Percentiles rank a stretch among this genome's conserved stretches.
Evolutionary conservation across 2,797 vertebrate species (phyloP).

Genomic region (Cheirogaleus major): DNA sequence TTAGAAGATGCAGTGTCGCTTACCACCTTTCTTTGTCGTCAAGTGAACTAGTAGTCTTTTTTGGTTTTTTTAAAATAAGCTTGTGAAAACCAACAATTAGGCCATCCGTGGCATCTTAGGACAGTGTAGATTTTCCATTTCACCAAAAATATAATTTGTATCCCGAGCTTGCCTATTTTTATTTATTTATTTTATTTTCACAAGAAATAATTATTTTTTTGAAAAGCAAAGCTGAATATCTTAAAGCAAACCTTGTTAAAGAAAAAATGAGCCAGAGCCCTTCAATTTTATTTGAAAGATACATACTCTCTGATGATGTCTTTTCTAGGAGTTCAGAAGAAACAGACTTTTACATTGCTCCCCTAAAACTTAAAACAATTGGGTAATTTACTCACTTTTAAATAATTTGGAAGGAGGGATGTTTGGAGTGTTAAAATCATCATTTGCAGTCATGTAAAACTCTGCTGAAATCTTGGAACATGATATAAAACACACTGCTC

Average conservation of each 20-base stretch:
- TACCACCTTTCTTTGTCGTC: constrained; percentile 17
- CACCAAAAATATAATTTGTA: background rate
- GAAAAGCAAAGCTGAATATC: background rate
- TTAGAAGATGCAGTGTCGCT: background rate
- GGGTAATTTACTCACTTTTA: background rate
- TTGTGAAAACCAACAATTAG: background rate
- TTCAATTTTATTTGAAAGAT: constrained; percentile 17
- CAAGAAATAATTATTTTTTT: background rate
- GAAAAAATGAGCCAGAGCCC: background rate
- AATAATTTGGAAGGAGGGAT: background rate
- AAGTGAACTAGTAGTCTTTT: constrained; percentile 15
- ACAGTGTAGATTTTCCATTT: background rate
- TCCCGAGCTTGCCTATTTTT: constrained; percentile 3
- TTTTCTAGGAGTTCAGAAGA: background rate
- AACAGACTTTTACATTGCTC: background rate
- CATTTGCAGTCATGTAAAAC: background rate
- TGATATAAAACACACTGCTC: background rate
- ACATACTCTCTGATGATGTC: background rate
- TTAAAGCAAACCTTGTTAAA: background rate
- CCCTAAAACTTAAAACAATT: background rate
- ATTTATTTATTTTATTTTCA: constrained; percentile 12
- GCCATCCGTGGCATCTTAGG: background rate
- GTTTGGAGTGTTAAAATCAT: background rate
- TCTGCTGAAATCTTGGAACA: background rate
- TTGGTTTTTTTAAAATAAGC: background rate